Conservation (phyloP, 2,888 invertebrate genomes). For the Rotaria macrura region DNA sequence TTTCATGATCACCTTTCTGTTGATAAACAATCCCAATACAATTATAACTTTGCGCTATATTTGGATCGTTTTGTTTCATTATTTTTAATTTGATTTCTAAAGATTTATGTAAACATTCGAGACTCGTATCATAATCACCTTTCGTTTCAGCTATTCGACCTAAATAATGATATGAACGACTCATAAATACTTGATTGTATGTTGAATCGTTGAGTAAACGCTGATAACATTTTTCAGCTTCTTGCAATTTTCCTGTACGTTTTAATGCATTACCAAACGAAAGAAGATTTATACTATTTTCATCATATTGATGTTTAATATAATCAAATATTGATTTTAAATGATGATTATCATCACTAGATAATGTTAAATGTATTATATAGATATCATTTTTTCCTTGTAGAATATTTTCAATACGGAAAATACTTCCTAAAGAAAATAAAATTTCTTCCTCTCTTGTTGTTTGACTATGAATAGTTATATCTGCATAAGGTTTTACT, state of each 20-base stretch:
- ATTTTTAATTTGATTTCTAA: background rate
- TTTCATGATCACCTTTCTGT: background rate
- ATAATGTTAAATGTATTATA: background rate
- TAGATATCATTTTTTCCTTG: background rate
- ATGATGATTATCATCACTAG: background rate
- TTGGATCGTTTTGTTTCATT: background rate
- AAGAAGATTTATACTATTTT: background rate
- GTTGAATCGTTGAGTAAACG: background rate
- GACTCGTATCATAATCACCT: background rate
- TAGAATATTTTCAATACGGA: background rate
- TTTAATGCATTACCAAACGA: background rate
- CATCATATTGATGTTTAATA: background rate
- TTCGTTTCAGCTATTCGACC: background rate
- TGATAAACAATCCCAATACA: background rate
- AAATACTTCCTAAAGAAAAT: background rate
- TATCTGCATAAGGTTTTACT: background rate
- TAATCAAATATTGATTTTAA: background rate
- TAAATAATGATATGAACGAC: background rate
- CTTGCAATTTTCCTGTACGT: background rate
- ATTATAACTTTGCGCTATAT: background rate
- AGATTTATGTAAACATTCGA: background rate
- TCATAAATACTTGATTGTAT: background rate
- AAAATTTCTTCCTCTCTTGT: background rate
- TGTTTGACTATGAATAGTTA: background rate
- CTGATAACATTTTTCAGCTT: background rate